Conservation (phyloP, 2,888 invertebrate genomes). For the Aradus depressus region DNA sequence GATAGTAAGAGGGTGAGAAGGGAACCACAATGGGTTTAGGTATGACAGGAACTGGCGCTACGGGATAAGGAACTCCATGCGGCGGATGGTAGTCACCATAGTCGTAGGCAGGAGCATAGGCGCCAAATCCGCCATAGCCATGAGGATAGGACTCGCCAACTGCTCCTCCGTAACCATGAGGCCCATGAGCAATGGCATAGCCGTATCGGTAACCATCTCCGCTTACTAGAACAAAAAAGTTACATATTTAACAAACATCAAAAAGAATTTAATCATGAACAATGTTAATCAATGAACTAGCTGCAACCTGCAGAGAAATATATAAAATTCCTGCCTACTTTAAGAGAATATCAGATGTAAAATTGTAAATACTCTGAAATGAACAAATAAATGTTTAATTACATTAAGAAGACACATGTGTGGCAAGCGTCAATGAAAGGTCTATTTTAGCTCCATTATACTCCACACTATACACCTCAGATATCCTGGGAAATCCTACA, state of each 20-base stretch:
- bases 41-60: background rate
- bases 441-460: no score
- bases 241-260: background rate
- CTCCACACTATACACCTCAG: no score
- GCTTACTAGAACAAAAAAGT: slow-evolving; percentile 17
- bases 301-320: no score
- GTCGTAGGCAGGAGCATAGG: slow-evolving; percentile 24
- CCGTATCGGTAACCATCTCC: slow-evolving; percentile 24
- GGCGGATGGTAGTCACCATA: slow-evolving; percentile 7
- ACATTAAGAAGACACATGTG: no score
- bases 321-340: no score
- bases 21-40: no score
- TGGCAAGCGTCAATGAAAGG: no score
- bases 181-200: slow-evolving; percentile 25
- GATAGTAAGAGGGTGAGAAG: background rate
- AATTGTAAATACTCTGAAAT: no score
- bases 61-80: background rate
- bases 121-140: slow-evolving; percentile 25
- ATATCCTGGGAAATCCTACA: no score
- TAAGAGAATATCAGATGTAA: no score
- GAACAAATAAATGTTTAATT: no score
- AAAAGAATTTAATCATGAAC: background rate
- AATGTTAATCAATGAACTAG: no score
- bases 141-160: slow-evolving; percentile 25
- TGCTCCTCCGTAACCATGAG: slow-evolving; percentile 21